These are phyloP conservation scores for Choloepus hoffmanni DNA, from an alignment of 2,113 vertebrate genomes.

Conservation along the genomic window DNA sequence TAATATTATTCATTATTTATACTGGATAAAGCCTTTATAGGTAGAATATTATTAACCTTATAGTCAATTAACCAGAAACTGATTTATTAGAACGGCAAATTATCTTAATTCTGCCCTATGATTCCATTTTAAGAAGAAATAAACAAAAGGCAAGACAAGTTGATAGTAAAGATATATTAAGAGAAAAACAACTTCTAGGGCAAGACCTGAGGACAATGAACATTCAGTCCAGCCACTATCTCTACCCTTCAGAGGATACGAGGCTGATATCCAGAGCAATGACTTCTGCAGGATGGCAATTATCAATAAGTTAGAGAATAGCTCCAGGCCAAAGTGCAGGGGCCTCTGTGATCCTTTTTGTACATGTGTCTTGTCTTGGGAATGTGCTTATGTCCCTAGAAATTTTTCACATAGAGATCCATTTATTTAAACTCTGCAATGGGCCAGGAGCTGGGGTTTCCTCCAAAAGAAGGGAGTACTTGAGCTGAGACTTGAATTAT, in stretches of 20 bases:
- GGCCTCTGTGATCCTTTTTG: no score
- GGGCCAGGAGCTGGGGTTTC: neutral
- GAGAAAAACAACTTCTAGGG: neutral
- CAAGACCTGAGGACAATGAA: neutral
- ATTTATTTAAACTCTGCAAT: neutral
- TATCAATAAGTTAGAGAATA: neutral
- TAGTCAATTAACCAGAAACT: neutral
- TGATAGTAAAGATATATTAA: neutral
- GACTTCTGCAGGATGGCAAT: neutral
- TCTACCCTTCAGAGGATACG: neutral
- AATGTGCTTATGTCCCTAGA: no score
- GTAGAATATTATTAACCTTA: neutral
- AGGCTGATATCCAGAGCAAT: neutral
- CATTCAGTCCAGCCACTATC: neutral
- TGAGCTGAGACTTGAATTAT: neutral
- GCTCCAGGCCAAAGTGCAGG: no score
- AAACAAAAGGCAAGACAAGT: neutral
- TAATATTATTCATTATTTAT: neutral
- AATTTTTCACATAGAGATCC: constrained; percentile 10
- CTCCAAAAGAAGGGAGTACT: neutral
- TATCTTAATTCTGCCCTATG: neutral
- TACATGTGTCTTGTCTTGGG: no score
- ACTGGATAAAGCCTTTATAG: neutral
- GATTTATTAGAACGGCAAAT: neutral
- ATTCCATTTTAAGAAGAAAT: constrained; percentile 54